Percentiles rank a stretch among this genome's conserved stretches.
These are phyloP conservation scores for Rhagophthalmus giganteus DNA, from an alignment of 2,888 invertebrate genomes.

Conservation along the genomic window DNA sequence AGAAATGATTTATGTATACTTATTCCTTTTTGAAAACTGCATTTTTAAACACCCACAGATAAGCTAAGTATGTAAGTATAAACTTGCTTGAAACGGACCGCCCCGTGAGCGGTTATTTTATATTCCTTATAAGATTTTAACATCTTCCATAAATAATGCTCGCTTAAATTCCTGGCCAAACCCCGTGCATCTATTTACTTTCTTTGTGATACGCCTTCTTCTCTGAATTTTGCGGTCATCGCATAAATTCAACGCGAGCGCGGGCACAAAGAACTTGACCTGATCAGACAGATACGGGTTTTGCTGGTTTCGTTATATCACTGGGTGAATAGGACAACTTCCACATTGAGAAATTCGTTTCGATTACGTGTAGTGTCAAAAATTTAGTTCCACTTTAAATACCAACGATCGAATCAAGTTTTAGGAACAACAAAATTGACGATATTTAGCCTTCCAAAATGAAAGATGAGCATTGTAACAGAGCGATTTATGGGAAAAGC, in stretches of 20 bases:
- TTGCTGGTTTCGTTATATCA: not conserved
- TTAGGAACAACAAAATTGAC: too few species aligned
- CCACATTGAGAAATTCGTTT: not conserved
- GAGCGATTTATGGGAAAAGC: too few species aligned
- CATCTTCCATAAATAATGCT: constrained; percentile 34
- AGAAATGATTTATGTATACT: constrained; percentile 41
- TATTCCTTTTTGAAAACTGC: constrained; percentile 42
- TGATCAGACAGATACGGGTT: not conserved
- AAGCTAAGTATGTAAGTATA: constrained; percentile 32
- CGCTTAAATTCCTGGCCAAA: constrained; percentile 30
- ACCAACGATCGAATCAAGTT: too few species aligned
- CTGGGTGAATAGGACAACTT: not conserved
- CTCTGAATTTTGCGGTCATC: constrained; percentile 18
- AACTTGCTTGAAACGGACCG: constrained; percentile 33
- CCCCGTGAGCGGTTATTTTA: constrained; percentile 31
- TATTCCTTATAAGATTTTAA: constrained; percentile 35
- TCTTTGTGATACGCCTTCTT: constrained; percentile 16
- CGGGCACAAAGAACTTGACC: too few species aligned
- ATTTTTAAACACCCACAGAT: constrained; percentile 45
- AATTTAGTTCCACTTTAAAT: too few species aligned
- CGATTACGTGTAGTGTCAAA: too few species aligned
- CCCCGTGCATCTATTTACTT: constrained; percentile 12
- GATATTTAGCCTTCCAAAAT: too few species aligned
- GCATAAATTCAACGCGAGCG: constrained; percentile 8
- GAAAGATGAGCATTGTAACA: too few species aligned